These are phyloP conservation scores for Oxytorus armatus DNA, from an alignment of 2,888 invertebrate species.

Conservation along the genomic window DNA sequence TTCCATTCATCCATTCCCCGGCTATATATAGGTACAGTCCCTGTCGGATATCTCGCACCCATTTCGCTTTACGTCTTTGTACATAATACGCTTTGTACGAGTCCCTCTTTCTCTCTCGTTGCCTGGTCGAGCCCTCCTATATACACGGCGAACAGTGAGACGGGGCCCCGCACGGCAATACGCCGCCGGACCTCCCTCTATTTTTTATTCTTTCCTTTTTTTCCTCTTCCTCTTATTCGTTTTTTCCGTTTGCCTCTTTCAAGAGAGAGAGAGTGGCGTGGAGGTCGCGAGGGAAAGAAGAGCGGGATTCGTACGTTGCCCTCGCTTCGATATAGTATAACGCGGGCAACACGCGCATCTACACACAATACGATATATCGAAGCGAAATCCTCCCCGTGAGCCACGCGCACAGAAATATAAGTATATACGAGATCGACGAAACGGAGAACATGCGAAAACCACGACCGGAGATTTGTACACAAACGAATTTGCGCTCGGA, in stretches of 20 bases:
- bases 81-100: conserved; percentile 81
- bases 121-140: conserved; percentile 53
- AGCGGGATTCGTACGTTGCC: conserved; percentile 76
- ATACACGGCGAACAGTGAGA: conserved; percentile 46
- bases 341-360: neutral
- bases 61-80: conserved; percentile 81
- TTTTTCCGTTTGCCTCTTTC: conserved; percentile 53
- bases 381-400: conserved; percentile 25
- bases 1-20: conserved; percentile 56
- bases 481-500: conserved; percentile 42
- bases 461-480: conserved; percentile 29
- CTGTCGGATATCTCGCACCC: conserved; percentile 80
- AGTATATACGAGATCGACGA: neutral
- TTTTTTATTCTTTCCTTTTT: conserved; percentile 45
- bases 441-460: conserved; percentile 26
- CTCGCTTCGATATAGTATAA: conserved; percentile 61
- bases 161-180: conserved; percentile 54
- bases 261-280: conserved; percentile 68
- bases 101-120: conserved; percentile 56
- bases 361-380: conserved; percentile 13
- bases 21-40: conserved; percentile 47
- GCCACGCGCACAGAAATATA: conserved; percentile 47
- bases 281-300: conserved; percentile 66
- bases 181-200: conserved; percentile 64
- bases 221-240: conserved; percentile 39